Evolutionary conservation across 2,113 vertebrate species (phyloP).

Genomic region (Heteronetta atricapilla): DNA sequence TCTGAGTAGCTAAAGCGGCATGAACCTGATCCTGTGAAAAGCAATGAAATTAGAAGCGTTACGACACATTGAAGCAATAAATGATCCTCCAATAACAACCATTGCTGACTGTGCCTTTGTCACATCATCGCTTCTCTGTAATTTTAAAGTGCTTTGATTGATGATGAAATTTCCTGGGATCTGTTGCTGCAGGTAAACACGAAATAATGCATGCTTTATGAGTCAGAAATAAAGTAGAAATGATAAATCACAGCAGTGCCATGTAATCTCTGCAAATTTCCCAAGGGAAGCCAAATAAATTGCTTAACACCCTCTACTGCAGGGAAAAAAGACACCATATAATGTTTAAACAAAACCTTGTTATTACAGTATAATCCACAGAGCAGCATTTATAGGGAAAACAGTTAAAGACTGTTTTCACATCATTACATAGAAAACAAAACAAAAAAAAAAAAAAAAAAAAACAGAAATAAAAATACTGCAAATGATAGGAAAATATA

Average conservation of each 20-base stretch:
- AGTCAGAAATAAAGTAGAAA: slow-evolving; percentile 71
- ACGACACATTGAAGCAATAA: slow-evolving; percentile 41
- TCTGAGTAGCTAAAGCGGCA: slow-evolving; percentile 96
- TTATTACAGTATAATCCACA: slow-evolving; percentile 42
- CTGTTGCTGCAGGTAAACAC: slow-evolving; percentile 70
- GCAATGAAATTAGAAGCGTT: slow-evolving; percentile 58
- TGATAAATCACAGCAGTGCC: slow-evolving; percentile 68
- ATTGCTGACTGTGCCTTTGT: slow-evolving; percentile 42
- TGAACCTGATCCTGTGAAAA: slow-evolving; percentile 89
- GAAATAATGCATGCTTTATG: slow-evolving; percentile 70
- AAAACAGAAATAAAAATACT: background rate
- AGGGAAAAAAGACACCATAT: slow-evolving; percentile 10
- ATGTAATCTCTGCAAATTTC: slow-evolving; percentile 74
- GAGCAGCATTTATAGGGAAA: background rate
- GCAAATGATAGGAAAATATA: background rate
- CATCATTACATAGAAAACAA: background rate
- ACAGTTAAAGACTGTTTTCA: background rate
- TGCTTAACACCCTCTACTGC: slow-evolving; percentile 41
- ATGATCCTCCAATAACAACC: slow-evolving; percentile 38
- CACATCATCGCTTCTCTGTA: slow-evolving; percentile 33
- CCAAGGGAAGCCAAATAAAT: slow-evolving; percentile 61
- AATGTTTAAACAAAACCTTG: slow-evolving; percentile 53
- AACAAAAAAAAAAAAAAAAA: background rate
- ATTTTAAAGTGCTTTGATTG: slow-evolving; percentile 61
- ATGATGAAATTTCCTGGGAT: slow-evolving; percentile 71